Evolutionary conservation across 2,888 invertebrate species (phyloP).

Genomic region (Apotomis turbidana): DNA sequence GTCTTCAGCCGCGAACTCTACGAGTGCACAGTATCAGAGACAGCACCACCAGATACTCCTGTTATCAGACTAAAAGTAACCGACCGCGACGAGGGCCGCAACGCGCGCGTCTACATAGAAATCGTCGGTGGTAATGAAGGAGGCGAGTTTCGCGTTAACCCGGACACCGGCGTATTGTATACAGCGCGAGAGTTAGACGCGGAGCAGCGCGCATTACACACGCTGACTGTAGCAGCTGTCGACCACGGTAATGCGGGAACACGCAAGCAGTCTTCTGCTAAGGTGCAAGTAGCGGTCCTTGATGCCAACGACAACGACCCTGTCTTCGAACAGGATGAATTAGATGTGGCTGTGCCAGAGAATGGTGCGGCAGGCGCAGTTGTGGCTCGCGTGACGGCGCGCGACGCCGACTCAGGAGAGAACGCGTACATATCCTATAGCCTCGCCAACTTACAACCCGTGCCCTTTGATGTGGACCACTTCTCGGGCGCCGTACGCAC

Average conservation of each 20-base stretch:
- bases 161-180: constrained; percentile 94
- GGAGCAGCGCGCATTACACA: constrained; percentile 92
- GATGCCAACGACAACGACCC: constrained; percentile 98
- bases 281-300: constrained; percentile 93
- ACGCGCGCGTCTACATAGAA: constrained; percentile 92
- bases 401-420: constrained; percentile 95
- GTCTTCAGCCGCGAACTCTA: constrained; percentile 94
- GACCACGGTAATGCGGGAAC: constrained; percentile 94
- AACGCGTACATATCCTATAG: constrained; percentile 98
- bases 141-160: constrained; percentile 93
- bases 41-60: constrained; percentile 94
- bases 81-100: constrained; percentile 92
- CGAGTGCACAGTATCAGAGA: constrained; percentile 94
- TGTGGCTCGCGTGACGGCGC: constrained; percentile 92
- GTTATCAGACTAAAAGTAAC: constrained; percentile 93
- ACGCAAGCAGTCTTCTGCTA: constrained; percentile 94
- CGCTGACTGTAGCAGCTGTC: constrained; percentile 94
- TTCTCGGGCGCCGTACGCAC: constrained; percentile 96
- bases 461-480: constrained; percentile 98
- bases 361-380: constrained; percentile 94
- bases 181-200: constrained; percentile 93
- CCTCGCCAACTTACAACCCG: constrained; percentile 93
- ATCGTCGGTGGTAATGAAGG: constrained; percentile 97
- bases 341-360: constrained; percentile 91
- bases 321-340: constrained; percentile 88